Base-by-base conservation (phyloP, 2,888 invertebrate species). In the Ypsolopha sequella region DNA sequence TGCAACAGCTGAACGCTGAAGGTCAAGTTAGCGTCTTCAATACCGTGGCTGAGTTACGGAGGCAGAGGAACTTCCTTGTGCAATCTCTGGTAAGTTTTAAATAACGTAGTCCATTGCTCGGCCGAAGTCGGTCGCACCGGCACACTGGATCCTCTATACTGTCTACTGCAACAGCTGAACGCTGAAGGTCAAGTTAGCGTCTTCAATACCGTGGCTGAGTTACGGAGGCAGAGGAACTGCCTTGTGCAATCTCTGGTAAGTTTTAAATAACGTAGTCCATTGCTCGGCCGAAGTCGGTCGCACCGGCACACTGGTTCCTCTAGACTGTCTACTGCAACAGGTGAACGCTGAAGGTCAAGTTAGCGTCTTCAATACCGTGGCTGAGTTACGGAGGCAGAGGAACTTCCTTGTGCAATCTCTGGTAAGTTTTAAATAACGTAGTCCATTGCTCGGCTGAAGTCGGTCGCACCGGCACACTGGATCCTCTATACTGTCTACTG, bases 51-150 rank as follows among this genome's bases (percentile, higher is more conserved):
- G 95, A 95, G 74, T 88, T 98, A 61, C 87, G 98, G 52, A 91
- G 95, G 64, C 96, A 97, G 80, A 88, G 98, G 65, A 98, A 97
- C 80, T 96, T 96, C 85, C 89, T 98, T 57, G 98, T 98, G 56
- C 97, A 98, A 77, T 96, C 96, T 49, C 76, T 94, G 87, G 92
- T 92, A 74, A 80, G 87, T 70, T 24, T 2, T 24, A 4, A 24
- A 24, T 24, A 93, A 94, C 56, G 88, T 96, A 60, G 95, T 98
- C 34, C 97, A 97, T 79, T 97, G 97, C 81, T 90, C 90, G 56
- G 97, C 97, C 39, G 97, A 97, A 48, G 97, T 98, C 51, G 98
- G 98, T 0, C 89, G 98, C 67, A 97, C 97, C 6, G 98, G 98
- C 52, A 98, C 98, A 7, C 88, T 97, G 55, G 96, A 97, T 39